Evolutionary conservation across 2,888 invertebrate species (phyloP), one percentile per base, ranked within the genome.

Genomic region (Oligia fasciuncula): DNA sequence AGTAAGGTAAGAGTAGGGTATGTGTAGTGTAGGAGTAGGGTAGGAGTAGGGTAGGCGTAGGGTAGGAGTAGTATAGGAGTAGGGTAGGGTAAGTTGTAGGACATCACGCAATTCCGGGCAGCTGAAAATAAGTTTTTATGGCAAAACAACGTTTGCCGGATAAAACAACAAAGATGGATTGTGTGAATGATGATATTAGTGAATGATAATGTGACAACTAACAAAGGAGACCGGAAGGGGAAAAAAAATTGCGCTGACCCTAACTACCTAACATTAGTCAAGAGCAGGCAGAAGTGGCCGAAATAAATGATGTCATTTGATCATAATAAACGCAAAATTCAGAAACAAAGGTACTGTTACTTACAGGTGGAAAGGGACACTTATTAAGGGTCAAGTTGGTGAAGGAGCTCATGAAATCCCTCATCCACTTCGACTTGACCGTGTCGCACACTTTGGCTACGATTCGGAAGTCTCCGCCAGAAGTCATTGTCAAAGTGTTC

Each of bases 381-480:
- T 72, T 74, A 9, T 60, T 14, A 0, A 89, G 74, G 0, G 83
- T 75, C 29, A 90, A 9, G n/a, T 90, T 91, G 8, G 89, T 87
- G 77, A 80, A 91, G 5, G 77, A 68, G n/a, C 67, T 74, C 89
- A 90, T 87, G 73, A 88, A 92, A 0, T 87, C 88, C 0, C 73
- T 76, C 86, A 90, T 86, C 92, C 92, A 92, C 49, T 91, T 91
- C 0, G 75, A 63, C 29, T 89, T 90, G 2, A 90, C 0, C 0
- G 81, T 77, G 19, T 91, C 91, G 51, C 92, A 92, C 0, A 63
- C 81, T 79, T 86, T 90, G 8, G 84, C 46, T 0, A 62, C 76
- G 6, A 91, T 43, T n/a, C 85, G 81, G 76, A 91, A 91, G 60
- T 91, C 91, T 0, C 91, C 91, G 0, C 91, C 91, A 1, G 86